Conservation (phyloP, 2,888 invertebrate genomes). For the Omphaloscelis lunosa region DNA sequence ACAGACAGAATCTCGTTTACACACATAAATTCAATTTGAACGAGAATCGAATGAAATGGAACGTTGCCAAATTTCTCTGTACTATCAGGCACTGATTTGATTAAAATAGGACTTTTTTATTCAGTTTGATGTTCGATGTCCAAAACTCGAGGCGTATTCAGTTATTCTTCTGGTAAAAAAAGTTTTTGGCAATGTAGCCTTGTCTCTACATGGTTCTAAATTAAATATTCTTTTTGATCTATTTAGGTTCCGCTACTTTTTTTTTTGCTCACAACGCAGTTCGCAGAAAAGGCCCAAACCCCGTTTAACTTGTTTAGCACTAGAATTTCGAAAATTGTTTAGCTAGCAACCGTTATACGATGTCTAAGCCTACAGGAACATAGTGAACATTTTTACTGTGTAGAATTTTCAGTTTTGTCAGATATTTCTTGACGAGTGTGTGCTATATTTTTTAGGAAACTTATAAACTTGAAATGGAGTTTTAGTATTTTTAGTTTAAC, state of each 20-base stretch:
- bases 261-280: neutral
- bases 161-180: neutral
- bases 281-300: neutral
- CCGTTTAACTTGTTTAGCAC: neutral
- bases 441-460: neutral
- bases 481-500: neutral
- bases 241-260: neutral
- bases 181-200: neutral
- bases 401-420: neutral
- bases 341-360: too few relatives aligned
- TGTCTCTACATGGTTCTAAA: neutral
- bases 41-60: conserved; percentile 57
- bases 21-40: conserved; percentile 56
- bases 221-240: neutral
- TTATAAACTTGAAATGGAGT: neutral
- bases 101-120: conserved; percentile 36
- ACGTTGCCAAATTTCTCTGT: conserved; percentile 44
- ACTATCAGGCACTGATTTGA: conserved; percentile 33
- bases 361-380: neutral
- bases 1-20: conserved; percentile 7
- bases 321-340: neutral
- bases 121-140: neutral
- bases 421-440: neutral
- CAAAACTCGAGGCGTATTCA: neutral
- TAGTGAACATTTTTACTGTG: neutral